A percentile compares a stretch with the other conserved stretches of the same genome.
These are phyloP conservation scores for Mastomys coucha DNA, from an alignment of 2,113 vertebrate genomes.

Conservation along the genomic window DNA sequence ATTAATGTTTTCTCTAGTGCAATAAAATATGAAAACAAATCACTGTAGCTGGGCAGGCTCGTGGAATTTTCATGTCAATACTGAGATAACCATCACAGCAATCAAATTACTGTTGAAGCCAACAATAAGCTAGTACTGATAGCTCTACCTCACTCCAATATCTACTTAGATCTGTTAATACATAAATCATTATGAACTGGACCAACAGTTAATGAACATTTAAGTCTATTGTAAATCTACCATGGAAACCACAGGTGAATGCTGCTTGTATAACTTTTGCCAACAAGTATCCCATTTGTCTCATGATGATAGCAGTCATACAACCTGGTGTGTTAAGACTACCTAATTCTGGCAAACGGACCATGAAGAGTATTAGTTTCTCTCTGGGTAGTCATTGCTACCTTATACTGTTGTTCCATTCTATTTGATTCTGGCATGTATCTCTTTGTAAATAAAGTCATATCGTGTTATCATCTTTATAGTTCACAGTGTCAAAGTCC, in stretches of 20 bases:
- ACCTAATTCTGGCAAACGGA: not conserved
- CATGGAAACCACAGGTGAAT: not conserved
- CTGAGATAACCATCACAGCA: not conserved
- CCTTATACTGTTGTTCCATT: not conserved
- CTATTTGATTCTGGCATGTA: not conserved
- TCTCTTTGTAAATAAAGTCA: not conserved
- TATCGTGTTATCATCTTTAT: not conserved
- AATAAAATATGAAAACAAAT: not conserved
- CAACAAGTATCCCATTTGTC: not conserved
- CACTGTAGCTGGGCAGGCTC: no score
- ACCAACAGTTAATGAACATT: not conserved
- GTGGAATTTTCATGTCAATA: not conserved
- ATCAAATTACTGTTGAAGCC: not conserved
- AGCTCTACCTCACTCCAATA: not conserved
- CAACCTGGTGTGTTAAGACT: fast-evolving
- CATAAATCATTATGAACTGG: fast-evolving
- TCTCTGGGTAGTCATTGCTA: not conserved
- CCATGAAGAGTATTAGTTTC: not conserved
- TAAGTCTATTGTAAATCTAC: not conserved
- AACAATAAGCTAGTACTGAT: not conserved
- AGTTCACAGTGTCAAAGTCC: not conserved
- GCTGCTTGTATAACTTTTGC: not conserved
- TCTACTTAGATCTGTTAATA: not conserved
- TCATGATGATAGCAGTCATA: not conserved
- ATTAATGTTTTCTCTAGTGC: not conserved